phyloP scores from a whole-genome alignment of 2,888 invertebrate species.

The Caenorhabditis afra region DNA sequence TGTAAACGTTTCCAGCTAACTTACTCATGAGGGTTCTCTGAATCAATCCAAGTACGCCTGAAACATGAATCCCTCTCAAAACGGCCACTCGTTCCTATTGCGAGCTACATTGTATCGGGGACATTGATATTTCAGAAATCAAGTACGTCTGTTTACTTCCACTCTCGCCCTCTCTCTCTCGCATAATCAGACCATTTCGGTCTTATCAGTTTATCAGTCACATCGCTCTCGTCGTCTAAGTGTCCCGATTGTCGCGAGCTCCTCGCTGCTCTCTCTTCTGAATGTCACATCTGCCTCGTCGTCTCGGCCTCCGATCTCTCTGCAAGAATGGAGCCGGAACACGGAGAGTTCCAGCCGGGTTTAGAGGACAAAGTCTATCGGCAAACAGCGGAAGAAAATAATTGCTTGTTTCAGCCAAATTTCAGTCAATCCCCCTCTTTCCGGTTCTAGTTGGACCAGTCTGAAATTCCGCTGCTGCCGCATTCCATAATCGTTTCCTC shows the following conservation, averaged over 20 bases:
- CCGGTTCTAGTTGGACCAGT: not conserved
- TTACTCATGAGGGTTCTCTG: too few species aligned
- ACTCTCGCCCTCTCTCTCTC: conserved; percentile 33
- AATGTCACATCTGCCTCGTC: conserved; percentile 43
- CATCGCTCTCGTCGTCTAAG: conserved; percentile 43
- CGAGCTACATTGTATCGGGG: conserved; percentile 2
- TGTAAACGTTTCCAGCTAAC: conserved; percentile 18
- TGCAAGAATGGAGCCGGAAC: conserved; percentile 42
- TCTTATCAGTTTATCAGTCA: conserved; percentile 35
- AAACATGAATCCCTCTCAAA: too few species aligned
- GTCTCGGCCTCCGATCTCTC: conserved; percentile 12
- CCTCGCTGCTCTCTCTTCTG: not conserved
- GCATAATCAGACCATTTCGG: conserved; percentile 38
- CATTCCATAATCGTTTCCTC: not conserved
- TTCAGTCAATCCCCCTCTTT: too few species aligned
- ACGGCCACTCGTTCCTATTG: not conserved
- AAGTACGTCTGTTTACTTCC: conserved; percentile 6
- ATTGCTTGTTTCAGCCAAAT: not conserved
- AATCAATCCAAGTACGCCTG: too few species aligned
- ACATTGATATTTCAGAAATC: conserved; percentile 14
- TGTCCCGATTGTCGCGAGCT: conserved; percentile 12
- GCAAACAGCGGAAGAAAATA: not conserved
- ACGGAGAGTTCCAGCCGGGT: conserved; percentile 15
- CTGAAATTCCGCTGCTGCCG: not conserved
- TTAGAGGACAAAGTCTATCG: conserved; percentile 34